Base-by-base conservation (phyloP, 2,888 invertebrate genomes). In the Panopea generosa region DNA sequence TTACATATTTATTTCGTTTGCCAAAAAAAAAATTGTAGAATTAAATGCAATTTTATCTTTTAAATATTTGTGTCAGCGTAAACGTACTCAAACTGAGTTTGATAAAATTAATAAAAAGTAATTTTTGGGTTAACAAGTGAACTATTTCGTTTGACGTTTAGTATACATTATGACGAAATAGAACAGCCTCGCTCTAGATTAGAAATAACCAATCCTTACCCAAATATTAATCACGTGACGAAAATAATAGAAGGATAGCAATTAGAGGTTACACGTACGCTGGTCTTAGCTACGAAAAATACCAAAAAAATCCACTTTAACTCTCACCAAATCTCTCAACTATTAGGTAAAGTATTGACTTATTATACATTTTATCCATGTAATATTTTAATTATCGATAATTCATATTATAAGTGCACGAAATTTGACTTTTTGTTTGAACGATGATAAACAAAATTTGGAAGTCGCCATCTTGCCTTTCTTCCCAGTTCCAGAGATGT, bases 211-310 rank as follows among this genome's bases (percentile, higher is more conserved):
- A 85, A 83, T 83, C 27, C 47, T 27, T 27, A 43, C 11, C 26
- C 29, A 49, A 49, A 20, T 57, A 40, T 11, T 26, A 22, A 57
- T 68, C 85, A 85, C 79, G 77, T 85, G 85, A 85, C 63, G 60
- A 67, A 69, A 82, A 85, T 85, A 85, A 85, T 85, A 82, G 77
- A 70, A 76, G 73, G 69, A 59, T 77, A 74, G 81, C 77, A 80
- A 80, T 77, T 77, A 81, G 69, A 75, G 81, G 74, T 74, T 81
- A 81, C 81, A 81, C 80, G 80, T 77, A 77, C 63, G 11, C 56
- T 40, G 45, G 22, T 50, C 53, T 62, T 60, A 61, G 43, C 65
- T 74, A 62, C 63, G 68, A 59, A 57, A 24, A 43, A 56, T 24
- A 20, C 24, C 18, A 16, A 18, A 65, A 65, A 49, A 53, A 24